phyloP scores from a whole-genome alignment of 2,113 vertebrate genomes.

The Noctilio leporinus region DNA sequence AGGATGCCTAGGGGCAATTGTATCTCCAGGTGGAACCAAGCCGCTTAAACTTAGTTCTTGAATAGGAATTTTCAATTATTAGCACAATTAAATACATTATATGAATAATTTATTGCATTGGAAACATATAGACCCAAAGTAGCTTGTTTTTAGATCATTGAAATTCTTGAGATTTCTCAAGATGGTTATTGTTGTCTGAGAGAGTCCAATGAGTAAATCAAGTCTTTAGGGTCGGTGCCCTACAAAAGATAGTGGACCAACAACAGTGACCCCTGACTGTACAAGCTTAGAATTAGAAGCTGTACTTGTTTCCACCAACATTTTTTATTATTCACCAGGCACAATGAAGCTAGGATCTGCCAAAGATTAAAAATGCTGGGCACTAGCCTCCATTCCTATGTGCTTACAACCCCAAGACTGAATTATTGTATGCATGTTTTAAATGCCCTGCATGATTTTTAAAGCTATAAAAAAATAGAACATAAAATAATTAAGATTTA shows the following conservation, averaged over 20 bases:
- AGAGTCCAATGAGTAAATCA: background rate
- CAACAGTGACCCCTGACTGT: background rate
- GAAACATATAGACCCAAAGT: background rate
- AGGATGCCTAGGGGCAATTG: no score
- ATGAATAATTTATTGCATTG: background rate
- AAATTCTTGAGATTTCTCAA: background rate
- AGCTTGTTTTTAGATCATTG: background rate
- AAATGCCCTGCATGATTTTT: background rate
- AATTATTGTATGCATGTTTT: background rate
- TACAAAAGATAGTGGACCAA: background rate
- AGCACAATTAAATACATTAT: background rate
- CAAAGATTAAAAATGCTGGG: fast-evolving
- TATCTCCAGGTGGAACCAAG: background rate
- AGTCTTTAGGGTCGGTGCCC: no score
- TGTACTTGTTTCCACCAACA: background rate
- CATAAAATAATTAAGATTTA: background rate
- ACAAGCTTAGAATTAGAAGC: background rate
- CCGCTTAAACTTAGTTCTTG: background rate
- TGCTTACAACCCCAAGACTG: fast-evolving
- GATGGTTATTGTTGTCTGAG: background rate
- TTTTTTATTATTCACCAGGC: background rate
- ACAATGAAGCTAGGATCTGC: background rate
- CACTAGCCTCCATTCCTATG: fast-evolving
- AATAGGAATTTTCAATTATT: background rate
- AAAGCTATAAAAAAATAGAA: background rate